phyloP scores from a whole-genome alignment of 2,797 vertebrate species.

The Neoniphon sammara region DNA sequence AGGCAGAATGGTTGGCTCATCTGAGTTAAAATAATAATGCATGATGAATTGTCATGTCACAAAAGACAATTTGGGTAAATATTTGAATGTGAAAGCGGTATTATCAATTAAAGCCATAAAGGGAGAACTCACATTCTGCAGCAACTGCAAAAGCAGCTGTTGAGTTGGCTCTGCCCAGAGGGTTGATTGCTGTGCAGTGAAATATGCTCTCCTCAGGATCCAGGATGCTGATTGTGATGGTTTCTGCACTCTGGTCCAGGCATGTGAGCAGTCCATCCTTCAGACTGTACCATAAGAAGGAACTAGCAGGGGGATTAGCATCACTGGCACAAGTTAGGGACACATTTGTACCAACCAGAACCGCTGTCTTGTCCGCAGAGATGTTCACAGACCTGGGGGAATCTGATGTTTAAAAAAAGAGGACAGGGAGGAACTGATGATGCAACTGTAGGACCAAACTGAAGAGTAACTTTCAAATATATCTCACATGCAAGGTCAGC shows the following conservation, averaged over 20 bases:
- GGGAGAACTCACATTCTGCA: conserved; percentile 26
- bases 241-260: not conserved
- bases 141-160: conserved; percentile 1
- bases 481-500: not conserved
- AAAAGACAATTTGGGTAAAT: not conserved
- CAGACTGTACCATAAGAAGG: conserved; percentile 21
- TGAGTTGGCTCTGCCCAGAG: conserved; percentile 9
- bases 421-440: too few species aligned
- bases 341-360: conserved; percentile 13
- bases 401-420: conserved; percentile 13
- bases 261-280: not conserved
- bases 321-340: conserved; percentile 22
- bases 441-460: too few species aligned
- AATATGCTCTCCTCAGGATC: conserved; percentile 17
- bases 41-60: not conserved
- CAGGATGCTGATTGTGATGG: conserved; percentile 1
- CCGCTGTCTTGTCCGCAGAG: not conserved
- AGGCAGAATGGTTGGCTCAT: not conserved
- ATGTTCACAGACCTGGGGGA: conserved; percentile 12
- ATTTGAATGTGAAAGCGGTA: not conserved
- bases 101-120: not conserved
- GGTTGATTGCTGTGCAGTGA: conserved; percentile 19
- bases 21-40: not conserved
- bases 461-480: not conserved
- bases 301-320: conserved; percentile 17